Base-by-base conservation (phyloP, 2,797 vertebrate genomes). In the Enteromius paludinosus region DNA sequence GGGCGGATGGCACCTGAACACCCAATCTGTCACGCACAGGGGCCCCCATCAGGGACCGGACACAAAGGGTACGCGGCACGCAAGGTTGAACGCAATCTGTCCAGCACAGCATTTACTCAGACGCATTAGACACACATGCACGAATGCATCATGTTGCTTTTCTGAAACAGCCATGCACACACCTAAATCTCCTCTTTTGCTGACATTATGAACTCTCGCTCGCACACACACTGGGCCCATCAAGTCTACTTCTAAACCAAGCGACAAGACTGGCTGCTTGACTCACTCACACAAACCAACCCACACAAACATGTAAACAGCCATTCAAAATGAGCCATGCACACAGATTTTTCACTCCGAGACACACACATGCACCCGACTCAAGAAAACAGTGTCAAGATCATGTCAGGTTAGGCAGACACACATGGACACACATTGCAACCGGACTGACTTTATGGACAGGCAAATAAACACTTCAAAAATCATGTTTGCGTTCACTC, bases 11-110 rank as follows among this genome's bases (percentile, higher is more conserved):
- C 89, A 92, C 90, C 92, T 90, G 84, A 91, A 90, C 91, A 91
- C 91, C 74, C 79, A 82, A 86, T 87, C 91, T 90, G 92, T 93
- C 94, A 93, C 91, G 92, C 92, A 91, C 91, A 83, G 76, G 88
- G 88, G 83, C 86, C 89, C 90, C 93, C 88, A 1, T 64, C 17
- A 1, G 91, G 90, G 92, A 93, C 88, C 23, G 20, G 38, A 89
- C 90, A 92, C 90, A 91, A 93, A 92, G 90, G 90, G 73, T 90
- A 87, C 78, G 1, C 85, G 82, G 88, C 92, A 94, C 82, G 91
- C 93, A 82, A 92, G 90, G 89, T 87, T 88, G 69, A 79, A 72
- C 88, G 54, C 93, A 92, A 90, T 93, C 90, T 93, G 91, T 92
- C 92, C 88, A 91, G 90, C 83, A 86, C 87, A 89, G 90, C 66